Percentiles rank a stretch among this genome's conserved stretches.
Conservation (phyloP, 2,888 invertebrate species). For the Ichneumoninae sp. region DNA sequence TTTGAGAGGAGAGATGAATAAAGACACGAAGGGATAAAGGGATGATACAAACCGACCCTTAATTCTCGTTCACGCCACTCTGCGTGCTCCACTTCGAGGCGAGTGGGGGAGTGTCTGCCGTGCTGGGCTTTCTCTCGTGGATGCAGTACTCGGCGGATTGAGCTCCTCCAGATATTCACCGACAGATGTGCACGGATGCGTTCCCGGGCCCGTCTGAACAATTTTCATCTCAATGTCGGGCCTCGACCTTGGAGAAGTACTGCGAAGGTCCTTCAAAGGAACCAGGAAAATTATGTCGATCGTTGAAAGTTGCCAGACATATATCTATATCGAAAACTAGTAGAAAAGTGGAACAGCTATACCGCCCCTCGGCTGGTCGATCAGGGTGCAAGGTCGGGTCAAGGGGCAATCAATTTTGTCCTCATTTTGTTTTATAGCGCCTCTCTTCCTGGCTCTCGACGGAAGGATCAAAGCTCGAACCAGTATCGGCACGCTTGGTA, state of each 20-base stretch:
- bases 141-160: conserved; percentile 11
- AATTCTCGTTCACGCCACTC: conserved; percentile 16
- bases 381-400: background rate
- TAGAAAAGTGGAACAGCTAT: background rate
- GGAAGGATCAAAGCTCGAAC: background rate
- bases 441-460: background rate
- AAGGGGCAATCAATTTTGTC: background rate
- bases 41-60: conserved; percentile 8
- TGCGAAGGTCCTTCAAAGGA: conserved; percentile 8
- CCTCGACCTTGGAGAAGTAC: conserved; percentile 3
- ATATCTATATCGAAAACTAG: background rate
- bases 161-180: conserved; percentile 4
- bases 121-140: conserved; percentile 10
- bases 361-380: background rate
- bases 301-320: background rate
- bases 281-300: conserved; percentile 1
- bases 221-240: conserved; percentile 4
- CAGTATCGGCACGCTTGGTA: background rate
- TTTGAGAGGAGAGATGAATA: background rate
- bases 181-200: background rate
- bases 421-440: background rate
- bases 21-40: background rate
- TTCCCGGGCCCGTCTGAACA: background rate
- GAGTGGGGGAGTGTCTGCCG: conserved; percentile 7
- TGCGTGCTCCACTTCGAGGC: conserved; percentile 4